Percentiles rank a stretch among this genome's conserved stretches.
phyloP scores from a whole-genome alignment of 2,113 vertebrate genomes.

The Progne subis region DNA sequence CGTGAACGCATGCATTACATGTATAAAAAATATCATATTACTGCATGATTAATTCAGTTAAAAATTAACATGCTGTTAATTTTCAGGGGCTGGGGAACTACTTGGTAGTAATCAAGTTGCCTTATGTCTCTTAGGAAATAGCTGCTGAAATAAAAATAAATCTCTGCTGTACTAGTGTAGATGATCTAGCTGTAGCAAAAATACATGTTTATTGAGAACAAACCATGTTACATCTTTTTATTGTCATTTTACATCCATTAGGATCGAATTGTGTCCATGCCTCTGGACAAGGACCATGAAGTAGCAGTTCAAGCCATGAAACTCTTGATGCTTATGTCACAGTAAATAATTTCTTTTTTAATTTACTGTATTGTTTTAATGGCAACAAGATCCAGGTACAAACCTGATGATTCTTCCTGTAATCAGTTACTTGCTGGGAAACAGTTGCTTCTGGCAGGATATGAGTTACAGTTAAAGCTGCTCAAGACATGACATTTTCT shows the following conservation, averaged over 20 bases:
- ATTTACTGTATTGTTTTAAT: slow-evolving; percentile 62
- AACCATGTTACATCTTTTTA: slow-evolving; percentile 60
- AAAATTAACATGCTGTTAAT: slow-evolving; percentile 58
- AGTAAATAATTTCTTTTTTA: slow-evolving; percentile 78
- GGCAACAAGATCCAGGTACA: slow-evolving; percentile 23
- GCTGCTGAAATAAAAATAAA: slow-evolving; percentile 51
- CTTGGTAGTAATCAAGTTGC: slow-evolving; percentile 66
- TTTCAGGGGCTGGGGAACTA: slow-evolving; percentile 57
- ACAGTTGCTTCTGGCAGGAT: background rate
- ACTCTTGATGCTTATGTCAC: slow-evolving; percentile 85
- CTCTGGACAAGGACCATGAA: slow-evolving; percentile 90
- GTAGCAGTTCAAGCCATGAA: slow-evolving; percentile 90
- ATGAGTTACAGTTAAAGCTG: background rate
- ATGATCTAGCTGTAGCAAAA: slow-evolving; percentile 48
- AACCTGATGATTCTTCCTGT: slow-evolving; percentile 18
- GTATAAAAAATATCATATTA: slow-evolving; percentile 40
- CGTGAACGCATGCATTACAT: slow-evolving; percentile 36
- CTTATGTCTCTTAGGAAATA: slow-evolving; percentile 60
- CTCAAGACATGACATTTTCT: background rate
- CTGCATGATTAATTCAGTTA: slow-evolving; percentile 62
- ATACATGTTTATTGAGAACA: slow-evolving; percentile 41
- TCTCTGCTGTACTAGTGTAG: slow-evolving; percentile 43
- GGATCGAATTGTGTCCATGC: slow-evolving; percentile 91
- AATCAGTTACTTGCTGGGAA: background rate
- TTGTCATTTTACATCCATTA: slow-evolving; percentile 71